phyloP scores from a whole-genome alignment of 2,113 vertebrate species.

The Triplophysa siluroides region DNA sequence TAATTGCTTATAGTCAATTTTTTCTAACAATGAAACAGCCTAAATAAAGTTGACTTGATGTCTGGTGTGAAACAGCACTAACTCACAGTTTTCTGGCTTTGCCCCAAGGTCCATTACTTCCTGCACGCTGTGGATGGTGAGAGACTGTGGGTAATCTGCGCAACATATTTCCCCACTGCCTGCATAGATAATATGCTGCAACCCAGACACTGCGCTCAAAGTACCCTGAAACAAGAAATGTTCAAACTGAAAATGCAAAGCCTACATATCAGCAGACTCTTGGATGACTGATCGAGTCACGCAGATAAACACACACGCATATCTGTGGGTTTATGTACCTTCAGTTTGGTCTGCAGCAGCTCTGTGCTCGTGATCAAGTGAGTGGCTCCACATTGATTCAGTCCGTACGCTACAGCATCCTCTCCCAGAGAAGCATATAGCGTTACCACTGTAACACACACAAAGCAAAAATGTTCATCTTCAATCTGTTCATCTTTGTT shows the following conservation, averaged over 20 bases:
- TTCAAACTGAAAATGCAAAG: background rate
- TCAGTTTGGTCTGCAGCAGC: constrained; percentile 89
- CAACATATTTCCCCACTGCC: constrained; percentile 82
- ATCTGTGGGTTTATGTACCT: constrained; percentile 73
- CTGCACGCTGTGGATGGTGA: constrained; percentile 87
- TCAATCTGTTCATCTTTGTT: background rate
- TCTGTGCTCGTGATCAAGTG: constrained; percentile 91
- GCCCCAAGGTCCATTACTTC: constrained; percentile 85
- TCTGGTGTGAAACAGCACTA: too few species aligned
- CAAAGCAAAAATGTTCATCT: background rate
- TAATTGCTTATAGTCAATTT: too few species aligned
- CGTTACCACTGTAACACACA: constrained; percentile 84
- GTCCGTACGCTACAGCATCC: constrained; percentile 88
- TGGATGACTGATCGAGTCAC: background rate
- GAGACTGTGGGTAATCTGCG: constrained; percentile 80
- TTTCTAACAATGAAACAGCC: too few species aligned
- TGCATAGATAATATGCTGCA: constrained; percentile 91
- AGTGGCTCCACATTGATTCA: constrained; percentile 89
- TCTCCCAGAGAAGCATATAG: constrained; percentile 94
- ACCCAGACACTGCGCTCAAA: constrained; percentile 75
- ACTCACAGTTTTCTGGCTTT: constrained; percentile 89
- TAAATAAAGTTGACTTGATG: too few species aligned
- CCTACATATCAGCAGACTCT: constrained; percentile 30
- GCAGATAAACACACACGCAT: background rate
- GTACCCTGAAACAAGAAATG: constrained; percentile 72